phyloP scores from a whole-genome alignment of 2,888 invertebrate genomes.

The Trissoscelio sp. region DNA sequence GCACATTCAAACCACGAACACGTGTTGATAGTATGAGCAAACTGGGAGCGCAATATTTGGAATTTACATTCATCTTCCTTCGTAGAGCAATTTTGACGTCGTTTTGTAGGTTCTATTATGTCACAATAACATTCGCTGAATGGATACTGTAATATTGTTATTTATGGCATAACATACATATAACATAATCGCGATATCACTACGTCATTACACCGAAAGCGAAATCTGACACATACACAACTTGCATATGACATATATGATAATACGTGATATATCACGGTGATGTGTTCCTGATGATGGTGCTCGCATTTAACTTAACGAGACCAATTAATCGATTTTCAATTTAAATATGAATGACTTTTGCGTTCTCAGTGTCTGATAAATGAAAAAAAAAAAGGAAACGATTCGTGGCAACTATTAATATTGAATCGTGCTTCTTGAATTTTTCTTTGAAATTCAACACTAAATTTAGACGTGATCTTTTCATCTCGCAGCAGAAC shows the following conservation, averaged over 20 bases:
- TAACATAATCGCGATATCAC: slow-evolving; percentile 34
- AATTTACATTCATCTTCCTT: slow-evolving; percentile 21
- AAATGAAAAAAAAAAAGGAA: not conserved
- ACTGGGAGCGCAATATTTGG: not conserved
- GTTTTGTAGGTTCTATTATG: slow-evolving; percentile 5
- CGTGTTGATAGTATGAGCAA: slow-evolving; percentile 9
- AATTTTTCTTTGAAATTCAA: not conserved
- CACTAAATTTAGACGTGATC: slow-evolving; percentile 20
- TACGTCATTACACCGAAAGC: slow-evolving; percentile 43
- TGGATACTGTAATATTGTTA: slow-evolving; percentile 18
- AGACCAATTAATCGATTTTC: slow-evolving; percentile 2
- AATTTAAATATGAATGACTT: too few relatives aligned
- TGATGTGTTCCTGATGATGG: slow-evolving; percentile 14
- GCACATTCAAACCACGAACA: not conserved
- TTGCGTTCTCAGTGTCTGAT: not conserved
- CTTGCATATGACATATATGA: slow-evolving; percentile 7
- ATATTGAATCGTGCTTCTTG: slow-evolving; percentile 9
- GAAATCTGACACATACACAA: slow-evolving; percentile 30
- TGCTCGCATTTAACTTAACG: not conserved
- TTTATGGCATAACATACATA: slow-evolving; percentile 28
- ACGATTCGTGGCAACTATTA: not conserved
- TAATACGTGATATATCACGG: slow-evolving; percentile 29
- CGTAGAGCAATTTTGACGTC: slow-evolving; percentile 2
- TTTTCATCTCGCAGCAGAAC: slow-evolving; percentile 11
- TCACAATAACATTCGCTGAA: slow-evolving; percentile 19